These are phyloP conservation scores for Heteromurus nitidus DNA, from an alignment of 2,888 invertebrate species.

Conservation along the genomic window DNA sequence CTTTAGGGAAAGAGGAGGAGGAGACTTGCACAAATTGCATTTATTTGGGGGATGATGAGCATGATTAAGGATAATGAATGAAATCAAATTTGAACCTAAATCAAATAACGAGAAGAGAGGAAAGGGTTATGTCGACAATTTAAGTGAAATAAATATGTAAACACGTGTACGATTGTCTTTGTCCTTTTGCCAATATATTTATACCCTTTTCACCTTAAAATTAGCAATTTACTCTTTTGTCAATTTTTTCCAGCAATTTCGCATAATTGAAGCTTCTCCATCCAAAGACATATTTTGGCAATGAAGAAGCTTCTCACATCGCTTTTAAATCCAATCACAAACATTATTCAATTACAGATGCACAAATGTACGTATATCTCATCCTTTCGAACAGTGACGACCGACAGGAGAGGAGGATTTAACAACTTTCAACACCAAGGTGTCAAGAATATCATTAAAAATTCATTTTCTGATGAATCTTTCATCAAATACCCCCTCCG, in stretches of 20 bases:
- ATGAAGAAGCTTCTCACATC: too few relatives aligned
- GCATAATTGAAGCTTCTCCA: too few relatives aligned
- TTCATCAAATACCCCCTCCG: slow-evolving; percentile 10
- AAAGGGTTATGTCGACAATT: neutral
- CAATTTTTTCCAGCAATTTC: too few relatives aligned
- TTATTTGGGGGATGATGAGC: slow-evolving; percentile 65
- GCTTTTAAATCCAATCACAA: too few relatives aligned
- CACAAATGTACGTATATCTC: neutral
- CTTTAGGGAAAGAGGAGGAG: slow-evolving; percentile 35
- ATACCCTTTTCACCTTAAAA: neutral
- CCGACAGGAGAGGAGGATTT: slow-evolving; percentile 21
- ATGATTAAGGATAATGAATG: slow-evolving; percentile 66
- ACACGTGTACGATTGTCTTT: too few relatives aligned
- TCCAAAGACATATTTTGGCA: too few relatives aligned
- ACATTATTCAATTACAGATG: neutral
- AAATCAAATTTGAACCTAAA: slow-evolving; percentile 65
- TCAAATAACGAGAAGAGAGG: slow-evolving; percentile 53
- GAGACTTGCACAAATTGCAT: slow-evolving; percentile 66
- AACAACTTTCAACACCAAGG: slow-evolving; percentile 71
- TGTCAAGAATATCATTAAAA: slow-evolving; percentile 72
- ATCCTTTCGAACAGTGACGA: neutral
- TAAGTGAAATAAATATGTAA: too few relatives aligned
- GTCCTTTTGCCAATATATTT: too few relatives aligned
- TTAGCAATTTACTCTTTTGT: neutral
- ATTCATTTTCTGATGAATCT: slow-evolving; percentile 45